Base-by-base conservation (phyloP, 2,888 invertebrate genomes). In the Drosophila siamana region DNA sequence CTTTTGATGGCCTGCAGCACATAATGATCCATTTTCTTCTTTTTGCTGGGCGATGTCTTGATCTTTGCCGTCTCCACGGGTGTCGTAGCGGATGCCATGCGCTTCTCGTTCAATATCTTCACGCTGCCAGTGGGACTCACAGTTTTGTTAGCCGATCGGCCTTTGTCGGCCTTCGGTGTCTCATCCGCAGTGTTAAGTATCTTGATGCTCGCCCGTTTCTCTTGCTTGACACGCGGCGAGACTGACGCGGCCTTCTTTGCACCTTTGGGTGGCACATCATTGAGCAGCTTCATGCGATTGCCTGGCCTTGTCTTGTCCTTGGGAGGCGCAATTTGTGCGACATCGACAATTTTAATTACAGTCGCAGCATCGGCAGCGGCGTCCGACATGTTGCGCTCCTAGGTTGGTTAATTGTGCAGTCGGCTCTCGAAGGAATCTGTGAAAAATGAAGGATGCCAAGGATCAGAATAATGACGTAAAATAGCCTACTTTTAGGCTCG, bases 1-100 rank as follows among this genome's bases (percentile, higher is more conserved):
- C 74, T 79, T 26, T 91, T 91, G 0, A 91, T 79, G 1, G 90
- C 87, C 46, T 90, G 87, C 69, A 90, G 62, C 11, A 91, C 86
- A 63, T 90, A 90, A 59, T 90, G 90, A 50, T 90, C 91, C 89
- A 88, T 91, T 46, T 87, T 80, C 50, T 80, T 81, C 36, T 74
- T 80, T 30, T 82, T 89, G 13, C 62, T 52, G 2, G 77, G 56
- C 4, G 61, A 46, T 6, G 80, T 69, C 30, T 84, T 89, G 4
- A 78, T 78, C 56, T 90, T 90, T 2, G 81, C 73, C 11, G 86
- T 71, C 16, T 86, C 84, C 15, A 74, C 44, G 0, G 69, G 47
- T 0, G 61, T 70, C 6, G 76, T n/a, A 6, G 52, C n/a, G 1
- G 69, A 9, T 1, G 63, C 36, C 1, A 19, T 15, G 4, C 86